These are phyloP conservation scores for Gryon sp. DNA, from an alignment of 1,140 invertebrate genomes.

Conservation along the genomic window DNA sequence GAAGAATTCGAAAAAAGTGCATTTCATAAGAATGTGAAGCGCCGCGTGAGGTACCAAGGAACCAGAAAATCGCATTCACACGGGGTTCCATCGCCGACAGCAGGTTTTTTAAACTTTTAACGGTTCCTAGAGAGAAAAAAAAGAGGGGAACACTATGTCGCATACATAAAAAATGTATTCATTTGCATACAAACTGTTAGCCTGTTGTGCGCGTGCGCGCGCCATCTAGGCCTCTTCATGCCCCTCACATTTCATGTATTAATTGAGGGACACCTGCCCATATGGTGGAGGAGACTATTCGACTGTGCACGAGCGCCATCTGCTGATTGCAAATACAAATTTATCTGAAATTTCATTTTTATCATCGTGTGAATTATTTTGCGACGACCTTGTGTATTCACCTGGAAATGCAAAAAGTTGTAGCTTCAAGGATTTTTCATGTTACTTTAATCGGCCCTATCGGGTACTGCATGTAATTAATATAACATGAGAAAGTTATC, in stretches of 20 bases:
- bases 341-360: too few relatives aligned
- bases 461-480: too few relatives aligned
- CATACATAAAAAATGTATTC: conserved; percentile 75
- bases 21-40: too few relatives aligned
- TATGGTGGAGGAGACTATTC: conserved; percentile 66
- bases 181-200: conserved; percentile 77
- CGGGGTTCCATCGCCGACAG: conserved; percentile 56
- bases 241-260: conserved; percentile 31
- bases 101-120: conserved; percentile 77
- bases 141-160: conserved; percentile 65
- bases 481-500: too few relatives aligned
- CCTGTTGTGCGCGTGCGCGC: conserved; percentile 64
- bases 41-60: conserved; percentile 51
- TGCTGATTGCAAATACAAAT: conserved; percentile 54
- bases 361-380: too few relatives aligned
- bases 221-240: conserved; percentile 43
- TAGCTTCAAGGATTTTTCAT: too few relatives aligned
- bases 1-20: too few relatives aligned
- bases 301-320: conserved; percentile 66
- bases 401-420: too few relatives aligned
- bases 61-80: conserved; percentile 64
- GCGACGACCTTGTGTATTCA: conserved; percentile 19
- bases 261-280: conserved; percentile 74
- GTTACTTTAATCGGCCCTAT: too few relatives aligned
- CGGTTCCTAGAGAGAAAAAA: conserved; percentile 67